Evolutionary conservation across 2,888 invertebrate species (phyloP), one percentile per base, ranked within the genome.

Genomic region (Agonopterix arenella): DNA sequence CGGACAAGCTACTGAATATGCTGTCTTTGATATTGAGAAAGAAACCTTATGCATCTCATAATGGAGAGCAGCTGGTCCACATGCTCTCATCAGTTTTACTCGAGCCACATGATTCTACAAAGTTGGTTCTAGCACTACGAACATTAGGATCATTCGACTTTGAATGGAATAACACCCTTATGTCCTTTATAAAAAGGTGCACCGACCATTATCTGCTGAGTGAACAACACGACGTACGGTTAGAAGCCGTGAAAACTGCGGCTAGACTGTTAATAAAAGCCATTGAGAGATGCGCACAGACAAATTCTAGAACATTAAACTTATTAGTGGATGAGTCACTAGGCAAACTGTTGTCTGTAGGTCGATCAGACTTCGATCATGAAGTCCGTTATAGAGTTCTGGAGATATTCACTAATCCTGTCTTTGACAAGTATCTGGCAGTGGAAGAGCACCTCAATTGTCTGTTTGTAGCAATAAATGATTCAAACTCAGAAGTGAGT

Each of bases 191-290:
- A 5, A 92, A 95, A 60, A 93, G 97, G 60, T 98, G 98, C 80
- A 97, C 98, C 0, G 97, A 98, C 70, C 93, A 95, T 74, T 98
- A 97, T 72, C 89, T 99, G 46, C 93, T 93, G 4, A 96, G 96
- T 68, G 98, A 98, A 64, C 95, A 96, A 62, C 95, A 96, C 57
- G 97, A 98, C 73, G 95, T 99, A 40, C 72, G 90, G 4, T 83
- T 98, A 58, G 98, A 99, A 84, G 96, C 98, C 2, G 98, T 99
- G 0, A 93, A 95, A 70, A 98, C 98, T 0, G 97, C 98, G 63
- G 96, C 97, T 38, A 93, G 95, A 51, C 89, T 99, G 37, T 88
- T 99, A 8, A 92, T 95, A 51, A 93, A 98, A 54, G 95, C 97
- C 0, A 93, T 98, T 16, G 93, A 93, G 66, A 88, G 90, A 55